Conservation (phyloP, 2,113 vertebrate genomes). For the Aldabrachelys gigantea region DNA sequence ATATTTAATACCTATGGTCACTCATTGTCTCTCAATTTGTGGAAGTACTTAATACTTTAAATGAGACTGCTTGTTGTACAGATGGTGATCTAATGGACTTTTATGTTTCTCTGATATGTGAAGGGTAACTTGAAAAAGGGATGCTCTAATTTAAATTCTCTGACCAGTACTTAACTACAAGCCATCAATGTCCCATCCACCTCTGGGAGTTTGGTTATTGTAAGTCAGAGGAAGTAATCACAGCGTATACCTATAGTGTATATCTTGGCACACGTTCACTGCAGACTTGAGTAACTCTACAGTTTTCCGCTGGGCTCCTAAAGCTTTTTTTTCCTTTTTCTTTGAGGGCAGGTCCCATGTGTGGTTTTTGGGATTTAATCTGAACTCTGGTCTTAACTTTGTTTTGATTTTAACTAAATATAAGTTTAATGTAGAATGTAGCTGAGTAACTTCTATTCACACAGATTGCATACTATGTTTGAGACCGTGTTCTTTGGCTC, state of each 20-base stretch:
- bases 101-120: background rate
- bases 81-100: background rate
- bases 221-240: background rate
- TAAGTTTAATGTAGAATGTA: background rate
- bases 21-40: background rate
- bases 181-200: background rate
- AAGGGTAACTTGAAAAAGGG: background rate
- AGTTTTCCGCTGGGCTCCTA: background rate
- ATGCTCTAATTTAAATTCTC: background rate
- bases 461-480: background rate
- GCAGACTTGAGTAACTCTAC: background rate
- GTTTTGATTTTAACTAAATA: background rate
- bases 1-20: background rate
- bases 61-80: background rate
- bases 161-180: rapidly evolving
- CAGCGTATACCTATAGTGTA: background rate
- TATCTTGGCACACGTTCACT: background rate
- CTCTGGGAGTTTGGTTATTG: background rate
- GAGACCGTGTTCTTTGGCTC: background rate
- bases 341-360: background rate
- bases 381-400: background rate
- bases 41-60: background rate
- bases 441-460: conserved; percentile 19
- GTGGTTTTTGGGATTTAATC: conserved; percentile 13
- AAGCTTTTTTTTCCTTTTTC: background rate